phyloP scores from a whole-genome alignment of 2,113 vertebrate species.

The Bungarus multicinctus region DNA sequence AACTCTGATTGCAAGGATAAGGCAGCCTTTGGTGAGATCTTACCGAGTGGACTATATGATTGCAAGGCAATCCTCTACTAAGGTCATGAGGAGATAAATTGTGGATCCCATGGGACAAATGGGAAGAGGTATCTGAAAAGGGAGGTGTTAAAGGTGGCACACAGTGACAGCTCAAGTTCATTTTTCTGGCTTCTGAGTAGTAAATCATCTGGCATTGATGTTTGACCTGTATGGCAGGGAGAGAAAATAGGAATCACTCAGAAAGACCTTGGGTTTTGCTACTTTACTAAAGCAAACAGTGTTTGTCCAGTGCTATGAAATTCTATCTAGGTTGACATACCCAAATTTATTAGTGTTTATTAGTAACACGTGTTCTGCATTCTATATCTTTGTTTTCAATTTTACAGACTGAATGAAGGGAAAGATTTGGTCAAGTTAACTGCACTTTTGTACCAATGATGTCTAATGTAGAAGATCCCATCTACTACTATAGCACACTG shows the following conservation, averaged over 20 bases:
- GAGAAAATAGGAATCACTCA: not conserved
- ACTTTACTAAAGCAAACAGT: not conserved
- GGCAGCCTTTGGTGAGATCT: not conserved
- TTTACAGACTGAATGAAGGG: not conserved
- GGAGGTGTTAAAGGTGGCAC: not conserved
- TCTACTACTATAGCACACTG: not conserved
- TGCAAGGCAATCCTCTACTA: not conserved
- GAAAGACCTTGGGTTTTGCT: not conserved
- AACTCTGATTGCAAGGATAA: not conserved
- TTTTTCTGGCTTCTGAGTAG: not conserved
- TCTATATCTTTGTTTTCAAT: not conserved
- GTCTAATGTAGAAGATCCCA: not conserved
- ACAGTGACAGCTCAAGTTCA: not conserved
- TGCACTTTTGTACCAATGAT: not conserved
- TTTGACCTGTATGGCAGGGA: not conserved
- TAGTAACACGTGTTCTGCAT: not conserved
- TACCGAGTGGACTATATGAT: not conserved
- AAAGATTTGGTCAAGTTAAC: not conserved
- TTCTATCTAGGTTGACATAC: not conserved
- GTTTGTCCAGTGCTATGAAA: not conserved
- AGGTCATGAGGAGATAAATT: not conserved
- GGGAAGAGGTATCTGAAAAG: not conserved
- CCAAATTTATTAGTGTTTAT: not conserved
- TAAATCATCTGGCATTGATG: not conserved
- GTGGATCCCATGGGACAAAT: not conserved